These are phyloP conservation scores for Smutsia temminckii DNA, from an alignment of 2,797 vertebrate genomes.

Conservation along the genomic window DNA sequence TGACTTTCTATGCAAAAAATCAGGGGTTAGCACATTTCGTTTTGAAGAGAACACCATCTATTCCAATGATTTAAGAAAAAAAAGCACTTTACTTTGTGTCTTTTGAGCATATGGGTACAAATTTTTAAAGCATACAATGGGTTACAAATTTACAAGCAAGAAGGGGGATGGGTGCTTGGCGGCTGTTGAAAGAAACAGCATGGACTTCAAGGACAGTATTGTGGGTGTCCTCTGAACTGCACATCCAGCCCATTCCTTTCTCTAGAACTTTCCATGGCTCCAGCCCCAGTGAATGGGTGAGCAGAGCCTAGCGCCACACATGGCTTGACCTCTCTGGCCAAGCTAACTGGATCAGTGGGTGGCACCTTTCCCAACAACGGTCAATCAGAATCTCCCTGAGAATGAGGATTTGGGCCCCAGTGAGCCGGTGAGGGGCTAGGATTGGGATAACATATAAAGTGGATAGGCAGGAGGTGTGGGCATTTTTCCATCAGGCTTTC, in stretches of 20 bases:
- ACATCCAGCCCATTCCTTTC: not conserved
- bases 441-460: accelerated
- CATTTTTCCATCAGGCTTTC: not conserved
- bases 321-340: not conserved
- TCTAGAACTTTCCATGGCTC: not conserved
- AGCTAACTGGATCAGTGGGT: not conserved
- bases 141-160: not conserved
- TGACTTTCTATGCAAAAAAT: not conserved
- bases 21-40: not conserved
- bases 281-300: not conserved
- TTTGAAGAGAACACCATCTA: not conserved
- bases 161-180: not conserved
- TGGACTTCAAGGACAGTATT: not conserved
- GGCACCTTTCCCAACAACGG: not conserved
- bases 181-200: not conserved
- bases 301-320: not conserved
- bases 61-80: not conserved
- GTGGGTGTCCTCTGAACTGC: not conserved
- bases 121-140: not conserved
- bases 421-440: not conserved
- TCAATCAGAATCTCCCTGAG: not conserved
- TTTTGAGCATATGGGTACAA: not conserved
- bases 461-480: accelerated
- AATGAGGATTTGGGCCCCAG: not conserved
- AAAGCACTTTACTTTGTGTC: not conserved